These are phyloP conservation scores for Zaprionus ghesquierei DNA, from an alignment of 1,140 invertebrate species.

Conservation along the genomic window DNA sequence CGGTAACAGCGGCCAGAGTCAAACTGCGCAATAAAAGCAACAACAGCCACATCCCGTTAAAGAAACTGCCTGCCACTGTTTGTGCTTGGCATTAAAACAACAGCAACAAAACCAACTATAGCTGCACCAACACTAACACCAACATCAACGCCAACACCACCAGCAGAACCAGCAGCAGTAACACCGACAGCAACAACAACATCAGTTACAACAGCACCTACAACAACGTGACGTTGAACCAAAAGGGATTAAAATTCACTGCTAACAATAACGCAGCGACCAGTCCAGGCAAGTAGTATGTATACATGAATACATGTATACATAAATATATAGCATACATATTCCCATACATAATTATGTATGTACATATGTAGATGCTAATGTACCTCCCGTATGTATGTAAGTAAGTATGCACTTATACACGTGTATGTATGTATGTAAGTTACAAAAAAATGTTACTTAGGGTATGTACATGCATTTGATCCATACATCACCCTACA, in stretches of 20 bases:
- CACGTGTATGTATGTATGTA: too few relatives aligned
- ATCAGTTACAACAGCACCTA: conserved; percentile 10
- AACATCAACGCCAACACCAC: conserved; percentile 11
- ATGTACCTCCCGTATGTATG: background rate
- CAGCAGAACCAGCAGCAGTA: conserved; percentile 36
- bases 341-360: background rate
- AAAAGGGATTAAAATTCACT: conserved; percentile 72
- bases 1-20: conserved; percentile 59
- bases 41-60: conserved; percentile 49
- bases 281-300: background rate
- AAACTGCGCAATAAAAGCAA: conserved; percentile 75
- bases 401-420: background rate
- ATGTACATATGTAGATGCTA: background rate
- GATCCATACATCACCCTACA: background rate
- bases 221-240: conserved; percentile 41
- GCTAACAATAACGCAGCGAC: conserved; percentile 50
- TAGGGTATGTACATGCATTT: too few relatives aligned
- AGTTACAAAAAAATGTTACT: too few relatives aligned
- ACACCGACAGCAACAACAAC: background rate
- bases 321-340: background rate
- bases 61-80: conserved; percentile 55
- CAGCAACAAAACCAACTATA: conserved; percentile 19
- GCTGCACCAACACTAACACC: background rate
- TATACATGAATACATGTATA: background rate
- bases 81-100: conserved; percentile 66